Conservation (phyloP, 2,113 vertebrate genomes). For the Chaetodon trifascialis region DNA sequence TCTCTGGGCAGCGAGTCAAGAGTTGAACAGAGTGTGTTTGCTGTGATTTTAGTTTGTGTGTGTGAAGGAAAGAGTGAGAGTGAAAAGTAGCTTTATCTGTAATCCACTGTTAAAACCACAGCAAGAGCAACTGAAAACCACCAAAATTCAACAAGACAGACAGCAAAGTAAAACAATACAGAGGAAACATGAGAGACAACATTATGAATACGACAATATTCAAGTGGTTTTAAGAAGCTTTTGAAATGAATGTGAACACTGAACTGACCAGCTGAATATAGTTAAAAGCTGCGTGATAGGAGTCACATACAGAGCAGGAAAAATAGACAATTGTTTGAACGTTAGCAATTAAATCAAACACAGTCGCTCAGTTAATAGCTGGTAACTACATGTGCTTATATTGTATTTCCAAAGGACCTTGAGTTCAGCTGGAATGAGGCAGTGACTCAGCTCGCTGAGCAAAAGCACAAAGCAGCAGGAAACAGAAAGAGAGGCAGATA, state of each 20-base stretch:
- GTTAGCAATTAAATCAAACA: background rate
- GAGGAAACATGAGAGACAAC: background rate
- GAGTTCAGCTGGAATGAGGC: background rate
- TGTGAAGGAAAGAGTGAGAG: too few species aligned
- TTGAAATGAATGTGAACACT: background rate
- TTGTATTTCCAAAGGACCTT: background rate
- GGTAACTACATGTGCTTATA: background rate
- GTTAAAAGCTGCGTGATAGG: background rate
- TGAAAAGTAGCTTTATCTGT: conserved; percentile 18
- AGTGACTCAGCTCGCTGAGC: background rate
- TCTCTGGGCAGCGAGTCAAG: conserved; percentile 2
- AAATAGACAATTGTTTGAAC: background rate
- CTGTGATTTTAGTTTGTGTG: background rate
- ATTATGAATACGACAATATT: background rate
- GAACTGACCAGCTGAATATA: background rate
- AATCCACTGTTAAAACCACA: background rate
- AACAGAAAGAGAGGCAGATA: background rate
- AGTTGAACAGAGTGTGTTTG: background rate
- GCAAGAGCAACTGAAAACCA: background rate
- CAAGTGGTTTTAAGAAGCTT: conserved; percentile 1
- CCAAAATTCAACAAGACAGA: background rate
- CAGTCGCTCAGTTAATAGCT: background rate
- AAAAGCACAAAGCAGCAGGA: conserved; percentile 6
- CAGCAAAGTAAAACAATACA: background rate
- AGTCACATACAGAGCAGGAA: background rate